Evolutionary conservation across 2,113 vertebrate genomes (phyloP).

Genomic region (Oryzias melastigma): DNA sequence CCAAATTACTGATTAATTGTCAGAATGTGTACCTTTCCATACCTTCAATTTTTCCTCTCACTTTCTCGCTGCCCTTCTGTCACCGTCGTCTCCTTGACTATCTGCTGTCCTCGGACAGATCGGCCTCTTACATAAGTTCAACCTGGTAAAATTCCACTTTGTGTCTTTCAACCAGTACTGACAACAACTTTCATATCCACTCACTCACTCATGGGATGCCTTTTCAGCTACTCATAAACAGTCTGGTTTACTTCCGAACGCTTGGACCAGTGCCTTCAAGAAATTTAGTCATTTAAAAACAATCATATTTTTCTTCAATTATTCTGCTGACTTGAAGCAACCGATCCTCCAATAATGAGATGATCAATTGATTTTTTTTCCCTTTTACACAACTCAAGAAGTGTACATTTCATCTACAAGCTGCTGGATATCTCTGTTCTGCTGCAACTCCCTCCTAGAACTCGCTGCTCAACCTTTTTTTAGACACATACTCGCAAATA

Average conservation of each 20-base stretch:
- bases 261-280: slow-evolving; percentile 26
- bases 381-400: too few relatives aligned
- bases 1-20: too few relatives aligned
- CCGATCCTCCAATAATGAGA: background rate
- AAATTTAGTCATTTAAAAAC: slow-evolving; percentile 29
- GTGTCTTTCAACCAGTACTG: slow-evolving; percentile 37
- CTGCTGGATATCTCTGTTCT: too few relatives aligned
- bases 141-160: slow-evolving; percentile 71
- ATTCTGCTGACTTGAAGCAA: slow-evolving; percentile 13
- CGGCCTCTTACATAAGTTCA: slow-evolving; percentile 62
- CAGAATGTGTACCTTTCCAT: too few relatives aligned
- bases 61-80: slow-evolving; percentile 8
- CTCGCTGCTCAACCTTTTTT: too few relatives aligned
- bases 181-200: slow-evolving; percentile 65
- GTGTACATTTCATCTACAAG: too few relatives aligned
- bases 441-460: too few relatives aligned
- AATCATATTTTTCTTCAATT: slow-evolving; percentile 31
- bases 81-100: slow-evolving; percentile 17
- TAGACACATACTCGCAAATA: too few relatives aligned
- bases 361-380: too few relatives aligned
- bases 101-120: slow-evolving; percentile 34
- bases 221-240: slow-evolving; percentile 68
- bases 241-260: slow-evolving; percentile 57
- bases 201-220: slow-evolving; percentile 68
- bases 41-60: background rate